phyloP scores from a whole-genome alignment of 2,797 vertebrate species.

The Sciurus vulgaris region DNA sequence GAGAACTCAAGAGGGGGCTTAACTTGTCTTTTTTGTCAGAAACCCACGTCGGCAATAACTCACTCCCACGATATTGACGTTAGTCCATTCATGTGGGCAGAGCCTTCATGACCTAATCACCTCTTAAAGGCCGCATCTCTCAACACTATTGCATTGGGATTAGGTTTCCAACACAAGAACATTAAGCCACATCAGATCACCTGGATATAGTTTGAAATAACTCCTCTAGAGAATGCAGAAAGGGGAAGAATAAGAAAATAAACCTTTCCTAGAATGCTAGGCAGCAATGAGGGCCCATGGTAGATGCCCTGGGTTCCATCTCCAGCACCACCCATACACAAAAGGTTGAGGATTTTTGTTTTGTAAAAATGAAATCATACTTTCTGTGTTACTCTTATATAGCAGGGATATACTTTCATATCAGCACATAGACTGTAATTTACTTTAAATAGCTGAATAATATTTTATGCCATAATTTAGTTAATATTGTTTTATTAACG shows the following conservation, averaged over 20 bases:
- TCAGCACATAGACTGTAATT: not conserved
- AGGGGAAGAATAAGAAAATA: not conserved
- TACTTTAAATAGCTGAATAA: no score
- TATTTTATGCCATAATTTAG: no score
- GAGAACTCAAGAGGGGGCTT: no score
- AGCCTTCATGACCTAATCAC: not conserved
- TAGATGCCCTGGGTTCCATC: no score
- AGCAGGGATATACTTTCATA: not conserved
- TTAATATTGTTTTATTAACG: conserved; percentile 7
- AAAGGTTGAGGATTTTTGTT: not conserved
- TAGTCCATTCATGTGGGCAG: not conserved
- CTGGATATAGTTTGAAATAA: not conserved
- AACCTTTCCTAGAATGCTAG: not conserved
- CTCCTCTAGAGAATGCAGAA: not conserved
- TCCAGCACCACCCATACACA: no score
- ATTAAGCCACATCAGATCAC: not conserved
- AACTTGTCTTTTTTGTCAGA: not conserved
- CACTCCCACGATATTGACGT: not conserved
- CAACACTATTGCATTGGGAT: not conserved
- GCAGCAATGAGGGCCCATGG: not conserved
- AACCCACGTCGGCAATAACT: not conserved
- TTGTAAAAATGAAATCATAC: not conserved
- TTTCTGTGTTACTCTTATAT: not conserved
- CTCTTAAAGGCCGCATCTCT: not conserved
- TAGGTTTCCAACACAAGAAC: not conserved